phyloP scores from a whole-genome alignment of 2,797 vertebrate genomes.

The Gymnopithys bicolor region DNA sequence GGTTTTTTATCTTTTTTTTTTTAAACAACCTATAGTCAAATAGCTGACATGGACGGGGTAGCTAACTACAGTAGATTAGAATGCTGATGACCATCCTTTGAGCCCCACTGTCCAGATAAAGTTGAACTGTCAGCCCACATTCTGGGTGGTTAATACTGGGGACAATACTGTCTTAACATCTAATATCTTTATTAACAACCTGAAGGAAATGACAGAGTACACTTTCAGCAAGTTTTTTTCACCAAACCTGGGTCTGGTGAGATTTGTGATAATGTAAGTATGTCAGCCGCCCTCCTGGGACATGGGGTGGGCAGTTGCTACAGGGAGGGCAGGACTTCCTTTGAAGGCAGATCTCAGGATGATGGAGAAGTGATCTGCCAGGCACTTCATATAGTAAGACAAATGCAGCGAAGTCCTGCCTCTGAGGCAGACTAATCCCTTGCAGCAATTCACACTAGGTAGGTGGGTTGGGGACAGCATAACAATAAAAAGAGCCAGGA shows the following conservation, averaged over 20 bases:
- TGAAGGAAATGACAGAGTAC: neutral
- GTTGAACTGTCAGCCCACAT: neutral
- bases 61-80: neutral
- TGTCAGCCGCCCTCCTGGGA: neutral
- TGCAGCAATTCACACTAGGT: neutral
- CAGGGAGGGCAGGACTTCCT: neutral
- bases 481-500: neutral
- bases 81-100: neutral
- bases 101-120: neutral
- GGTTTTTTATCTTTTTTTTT: neutral
- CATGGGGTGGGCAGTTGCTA: neutral
- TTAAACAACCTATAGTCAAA: neutral
- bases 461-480: neutral
- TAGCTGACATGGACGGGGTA: neutral
- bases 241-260: neutral
- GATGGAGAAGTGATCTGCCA: neutral
- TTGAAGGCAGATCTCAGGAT: neutral
- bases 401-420: neutral
- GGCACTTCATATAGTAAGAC: neutral
- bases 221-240: neutral
- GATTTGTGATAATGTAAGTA: neutral
- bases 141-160: neutral
- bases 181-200: neutral
- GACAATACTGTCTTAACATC: neutral
- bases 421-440: neutral